phyloP scores from a whole-genome alignment of 2,113 vertebrate species.

The Entosphenus tridentatus region DNA sequence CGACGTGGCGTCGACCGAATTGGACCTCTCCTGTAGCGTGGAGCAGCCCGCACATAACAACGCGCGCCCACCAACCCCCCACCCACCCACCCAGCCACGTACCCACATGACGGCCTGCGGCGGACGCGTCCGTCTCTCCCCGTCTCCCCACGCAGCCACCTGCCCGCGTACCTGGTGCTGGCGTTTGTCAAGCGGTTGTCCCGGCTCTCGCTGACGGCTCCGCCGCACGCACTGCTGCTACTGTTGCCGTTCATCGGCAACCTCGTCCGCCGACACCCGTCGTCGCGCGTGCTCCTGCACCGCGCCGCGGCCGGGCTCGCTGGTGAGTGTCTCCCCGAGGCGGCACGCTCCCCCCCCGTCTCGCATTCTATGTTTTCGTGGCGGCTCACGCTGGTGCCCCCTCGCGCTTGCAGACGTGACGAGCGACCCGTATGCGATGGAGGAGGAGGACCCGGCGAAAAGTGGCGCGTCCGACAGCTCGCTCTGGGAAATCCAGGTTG shows the following conservation, averaged over 20 bases:
- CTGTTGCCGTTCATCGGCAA: constrained; percentile 72
- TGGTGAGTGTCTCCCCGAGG: neutral
- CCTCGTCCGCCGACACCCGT: constrained; percentile 59
- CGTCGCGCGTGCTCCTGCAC: constrained; percentile 52
- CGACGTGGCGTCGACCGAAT: too few species aligned
- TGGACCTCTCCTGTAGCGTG: too few species aligned
- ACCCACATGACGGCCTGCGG: too few species aligned
- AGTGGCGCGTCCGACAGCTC: constrained; percentile 67
- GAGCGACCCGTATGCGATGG: constrained; percentile 48
- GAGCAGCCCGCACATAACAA: too few species aligned
- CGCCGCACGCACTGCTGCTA: constrained; percentile 50
- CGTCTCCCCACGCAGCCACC: constrained; percentile 29
- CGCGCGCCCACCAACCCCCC: too few species aligned
- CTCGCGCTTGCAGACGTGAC: constrained; percentile 22
- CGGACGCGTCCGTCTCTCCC: neutral
- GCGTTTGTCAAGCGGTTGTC: constrained; percentile 69
- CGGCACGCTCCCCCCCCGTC: neutral
- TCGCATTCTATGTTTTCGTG: neutral
- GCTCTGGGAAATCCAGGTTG: constrained; percentile 75
- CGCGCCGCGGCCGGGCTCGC: constrained; percentile 11
- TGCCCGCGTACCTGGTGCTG: constrained; percentile 67
- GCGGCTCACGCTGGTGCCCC: neutral
- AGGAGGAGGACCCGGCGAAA: constrained; percentile 40
- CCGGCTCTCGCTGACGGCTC: constrained; percentile 50
- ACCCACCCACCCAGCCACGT: too few species aligned